These are phyloP conservation scores for Danio jaintianensis DNA, from an alignment of 2,797 vertebrate genomes.

Conservation along the genomic window DNA sequence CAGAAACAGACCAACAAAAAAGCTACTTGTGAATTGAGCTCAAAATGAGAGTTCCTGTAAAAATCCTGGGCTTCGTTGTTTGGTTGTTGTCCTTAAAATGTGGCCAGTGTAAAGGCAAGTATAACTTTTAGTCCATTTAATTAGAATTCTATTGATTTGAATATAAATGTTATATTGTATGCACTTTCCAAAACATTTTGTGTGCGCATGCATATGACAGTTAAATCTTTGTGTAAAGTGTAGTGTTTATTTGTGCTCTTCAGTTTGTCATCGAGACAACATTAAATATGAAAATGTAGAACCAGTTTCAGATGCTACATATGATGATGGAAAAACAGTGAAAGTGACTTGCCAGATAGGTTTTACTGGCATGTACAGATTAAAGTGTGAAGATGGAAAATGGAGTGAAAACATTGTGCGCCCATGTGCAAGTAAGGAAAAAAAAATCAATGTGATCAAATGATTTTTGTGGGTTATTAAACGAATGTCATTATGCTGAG, in stretches of 20 bases:
- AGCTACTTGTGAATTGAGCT: background rate
- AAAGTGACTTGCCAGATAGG: conserved; percentile 70
- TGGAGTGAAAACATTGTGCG: conserved; percentile 23
- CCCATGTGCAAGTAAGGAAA: conserved; percentile 70
- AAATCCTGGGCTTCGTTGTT: conserved; percentile 54
- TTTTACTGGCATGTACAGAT: conserved; percentile 68
- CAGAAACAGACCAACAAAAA: background rate
- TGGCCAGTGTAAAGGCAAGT: conserved; percentile 67
- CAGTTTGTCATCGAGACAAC: rapidly evolving
- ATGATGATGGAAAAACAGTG: background rate
- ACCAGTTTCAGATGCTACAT: background rate
- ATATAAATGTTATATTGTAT: background rate
- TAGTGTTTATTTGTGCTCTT: conserved; percentile 25
- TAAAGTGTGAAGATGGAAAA: conserved; percentile 40
- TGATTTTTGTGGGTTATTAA: background rate
- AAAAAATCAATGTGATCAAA: background rate
- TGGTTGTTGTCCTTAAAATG: conserved; percentile 60
- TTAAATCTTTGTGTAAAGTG: background rate
- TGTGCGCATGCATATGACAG: background rate
- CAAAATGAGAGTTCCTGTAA: conserved; percentile 38
- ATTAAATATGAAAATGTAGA: conserved; percentile 49
- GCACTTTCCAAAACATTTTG: background rate
- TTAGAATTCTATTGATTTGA: too few species aligned
- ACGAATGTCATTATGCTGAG: background rate
- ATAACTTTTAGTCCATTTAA: background rate